A percentile compares a stretch with the other conserved stretches of the same genome.
These are phyloP conservation scores for Ephestia elutella DNA, from an alignment of 1,140 invertebrate species.

Conservation along the genomic window DNA sequence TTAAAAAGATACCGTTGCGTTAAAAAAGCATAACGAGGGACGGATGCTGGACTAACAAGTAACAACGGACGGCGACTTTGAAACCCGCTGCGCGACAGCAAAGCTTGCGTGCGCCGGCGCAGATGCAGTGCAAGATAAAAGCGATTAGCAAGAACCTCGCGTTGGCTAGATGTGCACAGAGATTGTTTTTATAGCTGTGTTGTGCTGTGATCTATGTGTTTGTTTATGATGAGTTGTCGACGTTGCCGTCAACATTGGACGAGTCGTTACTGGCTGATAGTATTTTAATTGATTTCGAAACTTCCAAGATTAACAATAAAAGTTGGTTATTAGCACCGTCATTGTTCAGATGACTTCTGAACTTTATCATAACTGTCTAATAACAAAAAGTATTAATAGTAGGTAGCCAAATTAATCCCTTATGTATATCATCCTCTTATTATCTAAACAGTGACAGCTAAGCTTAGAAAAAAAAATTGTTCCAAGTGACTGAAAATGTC, in stretches of 20 bases:
- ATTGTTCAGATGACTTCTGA: no score
- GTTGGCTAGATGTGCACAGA: slow-evolving; percentile 13
- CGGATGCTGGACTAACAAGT: slow-evolving; percentile 34
- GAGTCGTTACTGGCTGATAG: neutral
- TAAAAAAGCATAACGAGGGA: slow-evolving; percentile 27
- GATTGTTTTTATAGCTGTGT: slow-evolving; percentile 4
- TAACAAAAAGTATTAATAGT: no score
- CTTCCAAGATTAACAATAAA: neutral
- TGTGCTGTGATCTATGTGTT: neutral
- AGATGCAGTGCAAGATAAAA: slow-evolving; percentile 25
- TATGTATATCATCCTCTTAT: no score
- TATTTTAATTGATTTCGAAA: neutral
- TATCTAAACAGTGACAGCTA: no score
- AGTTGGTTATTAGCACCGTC: no score
- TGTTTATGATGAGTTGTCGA: neutral
- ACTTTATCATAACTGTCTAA: no score
- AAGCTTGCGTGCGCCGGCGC: slow-evolving; percentile 33
- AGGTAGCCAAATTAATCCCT: no score
- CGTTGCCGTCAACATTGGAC: neutral
- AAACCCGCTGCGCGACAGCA: slow-evolving; percentile 48
- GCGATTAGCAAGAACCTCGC: slow-evolving; percentile 17
- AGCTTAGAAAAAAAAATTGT: no score
- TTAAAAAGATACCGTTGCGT: slow-evolving; percentile 9
- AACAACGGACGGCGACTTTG: slow-evolving; percentile 39
- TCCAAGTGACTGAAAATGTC: no score